Evolutionary conservation across 2,888 invertebrate species (phyloP).

Genomic region (Acrocyrtus sp.): DNA sequence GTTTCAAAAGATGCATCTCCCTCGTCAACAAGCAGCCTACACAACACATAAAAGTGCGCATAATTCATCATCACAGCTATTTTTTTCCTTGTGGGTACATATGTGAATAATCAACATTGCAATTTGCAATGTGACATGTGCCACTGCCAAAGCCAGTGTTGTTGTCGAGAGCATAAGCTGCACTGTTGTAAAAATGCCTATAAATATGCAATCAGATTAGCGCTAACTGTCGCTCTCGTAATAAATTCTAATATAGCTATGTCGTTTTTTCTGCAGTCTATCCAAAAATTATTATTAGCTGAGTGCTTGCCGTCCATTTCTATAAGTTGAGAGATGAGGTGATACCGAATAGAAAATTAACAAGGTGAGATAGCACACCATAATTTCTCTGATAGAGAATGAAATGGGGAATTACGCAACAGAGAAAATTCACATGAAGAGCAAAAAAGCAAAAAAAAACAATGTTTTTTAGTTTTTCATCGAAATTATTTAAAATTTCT

Average conservation of each 20-base stretch:
- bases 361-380: neutral
- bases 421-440: slow-evolving; percentile 15
- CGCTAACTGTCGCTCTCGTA: neutral
- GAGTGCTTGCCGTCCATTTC: too few relatives aligned
- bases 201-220: neutral
- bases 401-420: slow-evolving; percentile 21
- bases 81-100: too few relatives aligned
- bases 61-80: too few relatives aligned
- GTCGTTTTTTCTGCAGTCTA: too few relatives aligned
- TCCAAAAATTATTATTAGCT: too few relatives aligned
- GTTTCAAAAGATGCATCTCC: neutral
- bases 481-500: too few relatives aligned
- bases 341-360: neutral
- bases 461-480: too few relatives aligned
- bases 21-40: neutral
- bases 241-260: neutral
- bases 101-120: neutral
- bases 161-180: too few relatives aligned
- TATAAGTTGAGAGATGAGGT: too few relatives aligned
- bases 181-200: neutral
- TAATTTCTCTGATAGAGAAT: slow-evolving; percentile 15
- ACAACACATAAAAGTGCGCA: too few relatives aligned
- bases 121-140: neutral
- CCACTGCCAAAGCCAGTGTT: neutral
- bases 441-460: slow-evolving; percentile 4